Percentiles rank a stretch among this genome's conserved stretches.
Conservation (phyloP, 2,797 vertebrate genomes). For the Phoebastria nigripes region DNA sequence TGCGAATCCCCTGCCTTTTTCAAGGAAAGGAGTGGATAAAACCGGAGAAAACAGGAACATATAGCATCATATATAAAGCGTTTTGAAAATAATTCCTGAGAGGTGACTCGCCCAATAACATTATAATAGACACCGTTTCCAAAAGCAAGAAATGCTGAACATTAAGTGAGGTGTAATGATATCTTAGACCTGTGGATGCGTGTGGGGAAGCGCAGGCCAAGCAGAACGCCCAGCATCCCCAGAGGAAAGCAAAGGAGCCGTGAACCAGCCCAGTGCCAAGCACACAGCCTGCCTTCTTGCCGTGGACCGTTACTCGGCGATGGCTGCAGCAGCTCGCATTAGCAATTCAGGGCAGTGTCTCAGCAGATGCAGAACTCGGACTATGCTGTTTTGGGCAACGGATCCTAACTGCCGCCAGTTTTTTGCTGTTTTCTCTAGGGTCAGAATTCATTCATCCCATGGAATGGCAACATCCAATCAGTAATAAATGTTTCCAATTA, state of each 20-base stretch:
- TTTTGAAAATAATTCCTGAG: neutral
- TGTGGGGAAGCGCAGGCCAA: neutral
- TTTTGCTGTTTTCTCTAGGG: neutral
- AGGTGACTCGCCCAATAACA: fast-evolving
- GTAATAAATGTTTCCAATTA: neutral
- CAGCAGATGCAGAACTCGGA: neutral
- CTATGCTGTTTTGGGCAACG: neutral
- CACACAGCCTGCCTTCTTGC: neutral
- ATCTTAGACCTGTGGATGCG: neutral
- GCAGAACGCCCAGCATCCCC: neutral
- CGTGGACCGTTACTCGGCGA: fast-evolving
- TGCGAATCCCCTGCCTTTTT: neutral
- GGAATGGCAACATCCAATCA: neutral
- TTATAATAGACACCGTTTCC: neutral
- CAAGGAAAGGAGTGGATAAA: neutral
- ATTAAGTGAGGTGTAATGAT: fast-evolving
- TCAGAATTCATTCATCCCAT: neutral
- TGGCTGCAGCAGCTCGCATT: neutral
- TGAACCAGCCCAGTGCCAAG: neutral
- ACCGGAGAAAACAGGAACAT: neutral
- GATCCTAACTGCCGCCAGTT: neutral
- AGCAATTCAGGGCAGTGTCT: neutral
- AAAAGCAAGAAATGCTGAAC: neutral
- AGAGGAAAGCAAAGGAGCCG: fast-evolving
- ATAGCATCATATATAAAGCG: fast-evolving